Base-by-base conservation (phyloP, 2,888 invertebrate species). In the Standfussiana lucernea region DNA sequence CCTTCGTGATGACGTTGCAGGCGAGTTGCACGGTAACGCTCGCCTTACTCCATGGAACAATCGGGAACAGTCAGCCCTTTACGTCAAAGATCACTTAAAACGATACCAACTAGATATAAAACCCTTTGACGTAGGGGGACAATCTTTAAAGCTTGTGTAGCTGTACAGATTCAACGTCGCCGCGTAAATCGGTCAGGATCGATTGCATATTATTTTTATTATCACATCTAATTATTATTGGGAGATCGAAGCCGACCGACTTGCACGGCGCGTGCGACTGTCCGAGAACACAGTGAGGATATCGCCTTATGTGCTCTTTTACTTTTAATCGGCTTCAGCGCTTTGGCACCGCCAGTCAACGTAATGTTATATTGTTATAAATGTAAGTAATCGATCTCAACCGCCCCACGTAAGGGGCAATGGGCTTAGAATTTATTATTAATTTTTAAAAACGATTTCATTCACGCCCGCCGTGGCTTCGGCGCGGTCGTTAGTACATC, bases 351-450 rank as follows among this genome's bases (percentile, higher is more conserved):
- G 94, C 95, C 94, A 94, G 93, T 94, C 95, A 92, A 92, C 91
- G 93, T 94, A 92, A 92, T 90, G 89, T 92, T 91, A 93, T 93
- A 92, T 87, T 90, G 88, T 91, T 91, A 90, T 93, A 90, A 90
- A 89, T 90, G 90, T 93, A 93, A 96, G 95, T 94, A 93, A 95
- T 94, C 95, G 96, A 96, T 96, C 96, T 96, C 96, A 96, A 94
- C 93, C 93, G 95, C 94, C 95, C 92, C 92, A 84, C 90, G 86
- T 88, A 84, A 84, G 88, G 94, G 95, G 94, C 94, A 91, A 92
- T 94, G 95, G 95, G 95, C 95, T 95, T 95, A 95, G 94, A 93
- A 92, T 94, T 94, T 86, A 89, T 87, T 82, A 87, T 89, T 89
- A 85, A 83, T 93, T 92, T 92, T 92, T 92, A 92, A 92, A 89